Evolutionary conservation across 1,140 invertebrate genomes (phyloP), one percentile per base, ranked within the genome.

Genomic region (Drosophila sp.): DNA sequence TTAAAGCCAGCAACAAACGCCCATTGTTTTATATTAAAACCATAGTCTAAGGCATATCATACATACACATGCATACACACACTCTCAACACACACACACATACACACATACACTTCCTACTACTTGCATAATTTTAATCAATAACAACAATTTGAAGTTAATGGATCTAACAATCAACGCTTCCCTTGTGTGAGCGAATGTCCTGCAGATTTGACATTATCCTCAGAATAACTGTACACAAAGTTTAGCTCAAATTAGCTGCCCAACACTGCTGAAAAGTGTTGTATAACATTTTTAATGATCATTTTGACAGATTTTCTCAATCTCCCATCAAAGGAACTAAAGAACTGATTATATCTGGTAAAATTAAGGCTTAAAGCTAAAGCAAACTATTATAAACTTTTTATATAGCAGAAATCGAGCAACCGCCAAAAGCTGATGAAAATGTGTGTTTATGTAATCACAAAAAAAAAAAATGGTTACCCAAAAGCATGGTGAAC

Each of bases 1-100:
- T 25, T 25, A 36, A 61, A 46, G 58, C 56, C 58, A 62, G 46
- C 59, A 62, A 62, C 32, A 65, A 32, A 56, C 27, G 74, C 71
- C 70, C 70, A 78, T 76, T 89, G 84, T 89, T 89, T 89, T 89
- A 89, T 89, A 89, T 89, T 89, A 89, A 89, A 89, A 89, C 84
- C 77, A 58, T 74, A 84, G 73, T 65, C 61, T 77, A 74, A 74
- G 77, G 9, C 56, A 57, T n/a, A 51, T 27, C 40, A 57, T 7
- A 61, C 36, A 58, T 7, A 72, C 53, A 72, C 53, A 59, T 54
- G 59, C 13, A 43, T 18, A 51, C 25, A 63, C 27, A 46, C 32
- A 32, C n/a, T n/a, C n/a, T n/a, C n/a, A 16, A 51, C 16, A 67
- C 29, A 56, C 51, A 46, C 6, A 50, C 25, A 50, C 25, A 14